phyloP scores from a whole-genome alignment of 1,140 invertebrate species.

The Rhopalosiphum padi region DNA sequence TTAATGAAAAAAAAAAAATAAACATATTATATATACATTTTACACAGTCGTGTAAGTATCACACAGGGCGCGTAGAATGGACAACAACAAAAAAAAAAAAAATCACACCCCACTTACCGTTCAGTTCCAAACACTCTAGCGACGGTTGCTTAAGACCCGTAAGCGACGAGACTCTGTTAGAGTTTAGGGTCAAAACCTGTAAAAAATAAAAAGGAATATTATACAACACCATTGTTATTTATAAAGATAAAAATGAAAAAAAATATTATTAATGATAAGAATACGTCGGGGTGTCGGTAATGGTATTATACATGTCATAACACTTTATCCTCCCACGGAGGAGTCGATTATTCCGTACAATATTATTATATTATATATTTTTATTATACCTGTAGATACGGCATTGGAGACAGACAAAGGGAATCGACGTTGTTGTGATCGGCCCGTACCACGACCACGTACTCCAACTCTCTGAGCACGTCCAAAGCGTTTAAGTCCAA shows the following conservation, averaged over 20 bases:
- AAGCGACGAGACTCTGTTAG: conserved; percentile 47
- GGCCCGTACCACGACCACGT: background rate
- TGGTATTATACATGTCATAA: conserved; percentile 22
- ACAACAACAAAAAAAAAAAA: background rate
- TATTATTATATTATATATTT: background rate
- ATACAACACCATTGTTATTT: conserved; percentile 3
- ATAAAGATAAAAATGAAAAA: background rate
- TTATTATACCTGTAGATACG: conserved; percentile 26
- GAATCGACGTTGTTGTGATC: conserved; percentile 37
- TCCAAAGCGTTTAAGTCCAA: conserved; percentile 33
- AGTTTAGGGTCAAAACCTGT: conserved; percentile 53
- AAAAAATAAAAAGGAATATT: background rate
- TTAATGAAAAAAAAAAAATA: background rate
- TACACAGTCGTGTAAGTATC: background rate
- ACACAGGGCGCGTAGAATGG: background rate
- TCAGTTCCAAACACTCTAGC: conserved; percentile 42
- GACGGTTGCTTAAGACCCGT: conserved; percentile 36
- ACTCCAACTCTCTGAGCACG: conserved; percentile 17
- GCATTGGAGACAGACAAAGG: conserved; percentile 35
- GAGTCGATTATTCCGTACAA: conserved; percentile 23
- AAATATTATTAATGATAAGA: conserved; percentile 49
- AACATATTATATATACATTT: background rate
- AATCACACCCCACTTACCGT: conserved; percentile 49
- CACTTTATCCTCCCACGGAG: conserved; percentile 41
- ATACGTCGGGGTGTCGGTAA: background rate